These are phyloP conservation scores for Drosophila mauritiana DNA, from an alignment of 1,140 invertebrate genomes.

Conservation along the genomic window DNA sequence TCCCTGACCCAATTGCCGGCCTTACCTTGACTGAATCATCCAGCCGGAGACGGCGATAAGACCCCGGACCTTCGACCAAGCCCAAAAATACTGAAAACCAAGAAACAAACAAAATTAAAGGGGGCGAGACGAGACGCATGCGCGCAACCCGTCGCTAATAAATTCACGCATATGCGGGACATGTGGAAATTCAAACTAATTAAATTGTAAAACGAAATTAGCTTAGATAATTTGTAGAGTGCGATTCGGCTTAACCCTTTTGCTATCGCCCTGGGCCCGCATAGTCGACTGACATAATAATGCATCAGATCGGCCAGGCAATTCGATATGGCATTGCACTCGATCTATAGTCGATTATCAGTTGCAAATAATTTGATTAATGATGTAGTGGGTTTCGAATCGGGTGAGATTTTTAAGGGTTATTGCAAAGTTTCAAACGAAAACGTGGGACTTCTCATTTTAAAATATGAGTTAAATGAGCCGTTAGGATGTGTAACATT, in stretches of 20 bases:
- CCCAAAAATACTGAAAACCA: slow-evolving; percentile 9
- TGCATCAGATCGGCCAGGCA: slow-evolving; percentile 35
- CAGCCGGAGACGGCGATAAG: slow-evolving; percentile 29
- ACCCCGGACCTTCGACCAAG: slow-evolving; percentile 29
- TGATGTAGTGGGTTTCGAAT: slow-evolving; percentile 8
- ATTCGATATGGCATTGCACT: slow-evolving; percentile 62
- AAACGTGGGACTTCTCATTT: too few species aligned
- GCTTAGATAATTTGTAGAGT: slow-evolving; percentile 56
- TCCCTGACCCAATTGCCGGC: slow-evolving; percentile 41
- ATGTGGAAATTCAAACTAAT: slow-evolving; percentile 77
- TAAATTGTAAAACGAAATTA: slow-evolving; percentile 80
- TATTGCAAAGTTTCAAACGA: slow-evolving; percentile 1
- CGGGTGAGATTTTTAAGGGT: slow-evolving; percentile 8
- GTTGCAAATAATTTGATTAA: slow-evolving; percentile 63
- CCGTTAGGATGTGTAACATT: not conserved
- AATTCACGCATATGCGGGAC: slow-evolving; percentile 64
- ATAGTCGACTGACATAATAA: slow-evolving; percentile 63
- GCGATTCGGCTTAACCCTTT: slow-evolving; percentile 51
- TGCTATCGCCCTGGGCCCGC: slow-evolving; percentile 44
- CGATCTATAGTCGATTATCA: slow-evolving; percentile 34
- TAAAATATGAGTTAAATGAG: not conserved
- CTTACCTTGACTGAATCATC: slow-evolving; percentile 51
- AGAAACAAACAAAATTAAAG: slow-evolving; percentile 3
- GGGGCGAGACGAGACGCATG: slow-evolving; percentile 50
- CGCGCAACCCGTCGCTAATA: slow-evolving; percentile 56